Evolutionary conservation across 2,113 vertebrate species (phyloP), one percentile per base, ranked within the genome.

Genomic region (Sinocyclocheilus rhinocerous): DNA sequence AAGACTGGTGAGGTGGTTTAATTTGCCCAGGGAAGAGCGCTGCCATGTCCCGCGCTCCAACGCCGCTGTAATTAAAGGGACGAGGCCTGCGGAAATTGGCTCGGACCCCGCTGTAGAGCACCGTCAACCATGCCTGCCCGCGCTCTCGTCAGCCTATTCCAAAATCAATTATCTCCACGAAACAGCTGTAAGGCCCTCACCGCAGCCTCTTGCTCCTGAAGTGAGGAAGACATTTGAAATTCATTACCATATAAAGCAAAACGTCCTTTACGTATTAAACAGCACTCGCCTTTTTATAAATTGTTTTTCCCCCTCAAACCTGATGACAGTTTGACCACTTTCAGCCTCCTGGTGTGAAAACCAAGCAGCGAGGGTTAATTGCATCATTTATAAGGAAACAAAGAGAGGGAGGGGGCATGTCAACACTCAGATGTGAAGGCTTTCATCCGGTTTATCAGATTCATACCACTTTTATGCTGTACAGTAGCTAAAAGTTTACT

Each of bases 161-260:
- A 88, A 90, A 90, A 90, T 90, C 89, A 90, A 90, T 90, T 90
- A 90, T 90, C 89, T 90, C 87, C n/a, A 70, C 85, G 61, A 85
- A 90, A 88, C 87, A 88, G 87, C 89, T 84, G 92, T 90, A 91
- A 86, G 90, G 88, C 83, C 88, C 75, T 84, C 81, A 86, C 85
- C 80, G 48, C 88, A 86, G 82, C 85, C 86, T 85, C 80, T 84
- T 67, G 63, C 84, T 86, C 89, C 86, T 85, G 87, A 90, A 85
- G 89, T 87, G 89, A 88, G 84, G 61, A 87, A 84, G 85, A 85
- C 85, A 86, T 90, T 90, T 88, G 87, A 88, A 90, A 90, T 84
- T 90, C 89, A 90, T 90, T 88, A 87, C 89, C 87, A 79, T 84
- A 87, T 75, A 81, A 85, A 81, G 87, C 83, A 81, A 83, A 81